A percentile compares a stretch with the other conserved stretches of the same genome.
phyloP scores from a whole-genome alignment of 2,888 invertebrate species.

The Proisotoma minuta region DNA sequence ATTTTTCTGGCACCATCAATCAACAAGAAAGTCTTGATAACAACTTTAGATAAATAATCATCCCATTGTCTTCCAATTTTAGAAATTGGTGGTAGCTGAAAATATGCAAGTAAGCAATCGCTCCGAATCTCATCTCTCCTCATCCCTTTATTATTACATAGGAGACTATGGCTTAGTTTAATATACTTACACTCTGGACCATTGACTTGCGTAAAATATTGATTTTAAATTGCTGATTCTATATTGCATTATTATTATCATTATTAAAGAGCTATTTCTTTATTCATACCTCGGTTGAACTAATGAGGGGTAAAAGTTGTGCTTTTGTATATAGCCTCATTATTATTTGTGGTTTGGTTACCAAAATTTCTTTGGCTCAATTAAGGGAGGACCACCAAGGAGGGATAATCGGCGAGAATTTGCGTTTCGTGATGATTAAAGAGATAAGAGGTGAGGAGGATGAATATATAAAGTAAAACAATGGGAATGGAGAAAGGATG shows the following conservation, averaged over 20 bases:
- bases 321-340: conserved; percentile 14
- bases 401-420: conserved; percentile 33
- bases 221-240: no score
- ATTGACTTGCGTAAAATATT: no score
- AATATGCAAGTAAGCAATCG: conserved; percentile 9
- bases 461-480: background rate
- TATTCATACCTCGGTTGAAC: no score
- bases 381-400: conserved; percentile 38
- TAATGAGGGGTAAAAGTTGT: conserved; percentile 7
- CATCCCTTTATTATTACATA: no score
- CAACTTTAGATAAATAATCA: background rate
- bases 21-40: conserved; percentile 16
- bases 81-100: background rate
- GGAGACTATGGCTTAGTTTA: no score
- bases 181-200: no score
- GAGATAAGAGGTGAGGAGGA: background rate
- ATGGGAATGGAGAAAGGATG: conserved; percentile 1
- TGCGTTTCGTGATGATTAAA: conserved; percentile 29
- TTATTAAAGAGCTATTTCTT: conserved; percentile 1
- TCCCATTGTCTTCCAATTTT: conserved; percentile 7
- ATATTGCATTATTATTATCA: no score
- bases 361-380: conserved; percentile 37
- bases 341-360: conserved; percentile 1
- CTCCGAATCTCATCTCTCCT: no score
- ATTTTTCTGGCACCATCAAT: conserved; percentile 37